phyloP scores from a whole-genome alignment of 2,888 invertebrate species.

The Sabatieria punctata region DNA sequence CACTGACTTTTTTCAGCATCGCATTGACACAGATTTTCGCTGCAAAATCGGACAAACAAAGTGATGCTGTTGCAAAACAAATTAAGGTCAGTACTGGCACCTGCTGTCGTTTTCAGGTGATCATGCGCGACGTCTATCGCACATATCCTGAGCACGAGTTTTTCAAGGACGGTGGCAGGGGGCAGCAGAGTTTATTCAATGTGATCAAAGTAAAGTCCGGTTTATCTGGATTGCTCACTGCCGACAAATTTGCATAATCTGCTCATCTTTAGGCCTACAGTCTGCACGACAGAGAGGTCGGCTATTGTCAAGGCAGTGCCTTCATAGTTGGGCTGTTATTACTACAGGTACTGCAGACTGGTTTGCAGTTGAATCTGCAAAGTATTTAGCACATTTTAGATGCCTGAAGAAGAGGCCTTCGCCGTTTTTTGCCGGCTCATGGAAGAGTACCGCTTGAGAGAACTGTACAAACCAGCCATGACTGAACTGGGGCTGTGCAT shows the following conservation, averaged over 20 bases:
- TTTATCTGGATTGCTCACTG: not conserved
- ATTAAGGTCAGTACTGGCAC: not conserved
- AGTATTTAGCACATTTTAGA: slow-evolving; percentile 43
- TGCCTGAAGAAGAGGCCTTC: slow-evolving; percentile 99
- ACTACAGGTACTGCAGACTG: slow-evolving; percentile 60
- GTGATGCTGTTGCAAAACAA: not conserved
- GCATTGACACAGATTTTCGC: not conserved
- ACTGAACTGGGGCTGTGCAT: slow-evolving; percentile 93
- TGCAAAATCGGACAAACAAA: not conserved
- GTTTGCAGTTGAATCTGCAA: not conserved
- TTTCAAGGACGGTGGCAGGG: slow-evolving; percentile 91
- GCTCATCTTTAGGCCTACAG: slow-evolving; percentile 57
- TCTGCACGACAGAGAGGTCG: slow-evolving; percentile 81
- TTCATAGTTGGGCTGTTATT: slow-evolving; percentile 95
- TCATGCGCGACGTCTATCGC: slow-evolving; percentile 84
- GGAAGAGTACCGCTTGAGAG: slow-evolving; percentile 91
- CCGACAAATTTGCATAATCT: slow-evolving; percentile 1
- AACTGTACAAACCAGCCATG: slow-evolving; percentile 99
- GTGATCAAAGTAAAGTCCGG: slow-evolving; percentile 60
- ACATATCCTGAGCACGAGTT: slow-evolving; percentile 98
- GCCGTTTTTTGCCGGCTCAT: slow-evolving; percentile 89
- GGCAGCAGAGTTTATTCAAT: slow-evolving; percentile 93
- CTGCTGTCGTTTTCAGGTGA: slow-evolving; percentile 47
- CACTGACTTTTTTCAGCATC: not conserved
- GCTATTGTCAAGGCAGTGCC: slow-evolving; percentile 96